Evolutionary conservation across 2,888 invertebrate genomes (phyloP), one percentile per base, ranked within the genome.

Genomic region (Papilio elwesi): DNA sequence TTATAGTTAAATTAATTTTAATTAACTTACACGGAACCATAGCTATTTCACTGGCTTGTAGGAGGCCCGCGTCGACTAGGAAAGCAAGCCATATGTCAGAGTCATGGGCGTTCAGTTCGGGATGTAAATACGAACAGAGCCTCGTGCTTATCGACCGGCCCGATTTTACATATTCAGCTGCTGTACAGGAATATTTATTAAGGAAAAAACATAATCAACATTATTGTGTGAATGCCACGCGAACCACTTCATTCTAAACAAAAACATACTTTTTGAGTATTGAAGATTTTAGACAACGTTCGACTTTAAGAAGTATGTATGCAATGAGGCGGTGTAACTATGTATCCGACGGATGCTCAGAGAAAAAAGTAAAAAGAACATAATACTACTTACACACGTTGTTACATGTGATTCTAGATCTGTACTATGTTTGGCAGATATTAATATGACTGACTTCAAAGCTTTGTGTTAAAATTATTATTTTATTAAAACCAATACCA

Each of bases 1-100:
- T 26, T 26, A 26, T 26, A 26, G 26, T 26, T 26, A 26, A 26
- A 26, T 26, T 26, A 26, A 26, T 26, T 4, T 26, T 26, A 26
- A 2, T 26, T 64, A 47, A 73, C 76, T 82, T 74, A 78, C 80
- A 78, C 8, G 74, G 59, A 36, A 77, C 70, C 9, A 66, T 15
- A 43, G 76, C 77, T 26, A 78, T 55, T 13, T 87, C 86, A 76
- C 87, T 89, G 51, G 81, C 74, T 65, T 84, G 82, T 59, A 85
- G 73, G 36, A 89, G 75, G 53, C 90, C 90, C 38, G 88, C 86
- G 64, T 92, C 90, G 2, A 86, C 77, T 11, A 93, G 87, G 76
- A 93, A 92, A 4, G 90, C 88, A 8, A 92, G 80, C 92, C 93
- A 93, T 15, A 93, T 85, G 72, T 92, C 90, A 2, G 83, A 78